A percentile compares a stretch with the other conserved stretches of the same genome.
phyloP scores from a whole-genome alignment of 2,888 invertebrate species.

The Bibio marci region DNA sequence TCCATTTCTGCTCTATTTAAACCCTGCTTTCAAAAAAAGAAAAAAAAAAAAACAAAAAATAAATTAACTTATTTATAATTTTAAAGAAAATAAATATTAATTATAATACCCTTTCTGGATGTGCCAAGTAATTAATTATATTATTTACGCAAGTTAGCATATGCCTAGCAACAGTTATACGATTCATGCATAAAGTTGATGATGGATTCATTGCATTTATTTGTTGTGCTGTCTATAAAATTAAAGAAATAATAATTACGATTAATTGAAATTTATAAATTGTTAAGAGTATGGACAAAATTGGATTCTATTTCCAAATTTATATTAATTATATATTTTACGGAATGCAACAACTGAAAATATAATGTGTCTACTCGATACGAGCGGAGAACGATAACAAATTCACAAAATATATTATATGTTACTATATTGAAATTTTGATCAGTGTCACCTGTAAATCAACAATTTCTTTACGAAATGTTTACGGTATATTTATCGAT shows the following conservation, averaged over 20 bases:
- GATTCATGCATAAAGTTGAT: slow-evolving; percentile 29
- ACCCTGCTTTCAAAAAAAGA: slow-evolving; percentile 12
- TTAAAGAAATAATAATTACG: slow-evolving; percentile 1
- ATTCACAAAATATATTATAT: too few species aligned
- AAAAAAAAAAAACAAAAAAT: not conserved
- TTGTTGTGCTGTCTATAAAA: slow-evolving; percentile 15
- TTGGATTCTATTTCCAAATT: too few species aligned
- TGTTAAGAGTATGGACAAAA: not conserved
- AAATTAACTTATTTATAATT: not conserved
- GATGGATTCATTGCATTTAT: slow-evolving; percentile 24
- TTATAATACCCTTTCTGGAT: slow-evolving; percentile 21
- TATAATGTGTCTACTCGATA: too few species aligned
- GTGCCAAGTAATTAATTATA: slow-evolving; percentile 27
- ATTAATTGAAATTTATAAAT: not conserved
- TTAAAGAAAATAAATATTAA: slow-evolving; percentile 1
- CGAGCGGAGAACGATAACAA: too few species aligned
- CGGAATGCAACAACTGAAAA: too few species aligned
- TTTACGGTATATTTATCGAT: too few species aligned
- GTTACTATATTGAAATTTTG: too few species aligned
- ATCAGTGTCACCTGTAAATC: too few species aligned
- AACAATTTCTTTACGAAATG: too few species aligned
- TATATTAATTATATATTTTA: too few species aligned
- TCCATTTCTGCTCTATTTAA: slow-evolving; percentile 27
- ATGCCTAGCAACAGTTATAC: slow-evolving; percentile 28
- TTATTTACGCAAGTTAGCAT: slow-evolving; percentile 30